phyloP scores from a whole-genome alignment of 92 coral and sea anemone species.

The Metridium senile region DNA sequence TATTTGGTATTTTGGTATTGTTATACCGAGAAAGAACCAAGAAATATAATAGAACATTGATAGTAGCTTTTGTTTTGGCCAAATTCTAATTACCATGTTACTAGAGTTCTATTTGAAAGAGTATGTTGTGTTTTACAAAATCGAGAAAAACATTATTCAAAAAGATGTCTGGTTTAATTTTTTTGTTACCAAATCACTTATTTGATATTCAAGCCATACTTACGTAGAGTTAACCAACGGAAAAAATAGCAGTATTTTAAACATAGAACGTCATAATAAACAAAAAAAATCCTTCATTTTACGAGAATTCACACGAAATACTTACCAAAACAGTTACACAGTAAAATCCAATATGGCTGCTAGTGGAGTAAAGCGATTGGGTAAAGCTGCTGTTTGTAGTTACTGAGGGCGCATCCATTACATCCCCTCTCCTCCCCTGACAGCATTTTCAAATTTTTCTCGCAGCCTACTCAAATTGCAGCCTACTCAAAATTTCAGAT shows the following conservation, averaged over 20 bases:
- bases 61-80: too few species aligned
- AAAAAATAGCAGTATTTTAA: too few species aligned
- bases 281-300: neutral
- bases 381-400: conserved; percentile 14
- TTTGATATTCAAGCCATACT: neutral
- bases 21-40: too few species aligned
- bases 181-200: neutral
- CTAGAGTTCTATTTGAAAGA: too few species aligned
- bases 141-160: neutral
- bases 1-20: too few species aligned
- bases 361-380: neutral
- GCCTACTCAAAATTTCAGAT: too few species aligned
- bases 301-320: neutral
- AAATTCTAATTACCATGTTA: too few species aligned
- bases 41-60: too few species aligned
- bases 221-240: neutral
- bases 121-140: neutral
- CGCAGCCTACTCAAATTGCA: too few species aligned
- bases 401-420: neutral
- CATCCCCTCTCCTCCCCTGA: conserved; percentile 1
- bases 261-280: neutral
- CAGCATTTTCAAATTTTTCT: too few species aligned
- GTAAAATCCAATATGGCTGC: conserved; percentile 12
- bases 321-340: conserved; percentile 9
- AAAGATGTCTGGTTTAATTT: too few species aligned